Evolutionary conservation across 2,888 invertebrate genomes (phyloP).

Genomic region (Caenorhabditis imperialis): DNA sequence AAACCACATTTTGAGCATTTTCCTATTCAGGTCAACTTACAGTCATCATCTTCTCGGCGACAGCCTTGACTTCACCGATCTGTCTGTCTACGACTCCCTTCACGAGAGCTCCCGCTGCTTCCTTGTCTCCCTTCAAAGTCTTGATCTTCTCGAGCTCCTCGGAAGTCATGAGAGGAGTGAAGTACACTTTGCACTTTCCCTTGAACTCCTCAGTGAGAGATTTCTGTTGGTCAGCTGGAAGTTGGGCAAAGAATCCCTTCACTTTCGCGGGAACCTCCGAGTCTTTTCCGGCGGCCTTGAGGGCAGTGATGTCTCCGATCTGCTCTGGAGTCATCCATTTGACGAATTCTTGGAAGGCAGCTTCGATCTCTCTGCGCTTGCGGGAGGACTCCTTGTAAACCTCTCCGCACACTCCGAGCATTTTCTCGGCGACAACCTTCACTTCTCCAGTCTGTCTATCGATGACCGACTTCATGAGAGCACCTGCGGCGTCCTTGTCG

Average conservation of each 20-base stretch:
- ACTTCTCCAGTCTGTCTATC: slow-evolving; percentile 34
- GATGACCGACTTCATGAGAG: slow-evolving; percentile 20
- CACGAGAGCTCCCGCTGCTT: slow-evolving; percentile 36
- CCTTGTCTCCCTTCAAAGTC: slow-evolving; percentile 26
- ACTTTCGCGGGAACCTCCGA: slow-evolving; percentile 64
- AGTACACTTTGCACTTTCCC: slow-evolving; percentile 59
- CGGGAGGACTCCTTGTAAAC: slow-evolving; percentile 36
- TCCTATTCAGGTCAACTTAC: not conserved
- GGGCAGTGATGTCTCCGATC: slow-evolving; percentile 18
- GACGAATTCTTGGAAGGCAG: slow-evolving; percentile 33
- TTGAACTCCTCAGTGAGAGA: slow-evolving; percentile 56
- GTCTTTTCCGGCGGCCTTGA: slow-evolving; percentile 53
- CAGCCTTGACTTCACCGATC: slow-evolving; percentile 43
- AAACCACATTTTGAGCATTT: not conserved
- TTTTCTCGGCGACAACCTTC: slow-evolving; percentile 37
- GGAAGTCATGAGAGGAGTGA: slow-evolving; percentile 43
- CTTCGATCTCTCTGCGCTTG: slow-evolving; percentile 32
- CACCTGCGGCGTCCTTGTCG: slow-evolving; percentile 42
- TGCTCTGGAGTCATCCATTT: slow-evolving; percentile 51
- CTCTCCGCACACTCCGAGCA: slow-evolving; percentile 16
- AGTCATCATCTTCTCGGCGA: slow-evolving; percentile 52
- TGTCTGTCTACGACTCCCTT: slow-evolving; percentile 49
- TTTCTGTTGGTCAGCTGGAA: slow-evolving; percentile 50
- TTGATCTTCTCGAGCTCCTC: slow-evolving; percentile 50
- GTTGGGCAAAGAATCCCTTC: slow-evolving; percentile 60